Percentiles rank a stretch among this genome's conserved stretches.
Evolutionary conservation across 2,113 vertebrate species (phyloP).

Genomic region (Dasyurus viverrinus): DNA sequence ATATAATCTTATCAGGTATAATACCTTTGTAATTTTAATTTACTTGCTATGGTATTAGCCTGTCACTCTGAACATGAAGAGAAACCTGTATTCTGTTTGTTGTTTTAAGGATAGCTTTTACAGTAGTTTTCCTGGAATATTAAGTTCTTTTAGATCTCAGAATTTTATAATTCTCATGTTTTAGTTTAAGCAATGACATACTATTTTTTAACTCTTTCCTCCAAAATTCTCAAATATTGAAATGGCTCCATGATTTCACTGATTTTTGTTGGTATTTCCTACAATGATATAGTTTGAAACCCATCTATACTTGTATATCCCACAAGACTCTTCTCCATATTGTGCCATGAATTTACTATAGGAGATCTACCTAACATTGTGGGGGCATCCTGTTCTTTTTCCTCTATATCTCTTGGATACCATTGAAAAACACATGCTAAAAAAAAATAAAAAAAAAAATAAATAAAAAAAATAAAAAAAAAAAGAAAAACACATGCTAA

Average conservation of each 20-base stretch:
- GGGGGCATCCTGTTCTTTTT: neutral
- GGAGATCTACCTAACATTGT: neutral
- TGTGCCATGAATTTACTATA: neutral
- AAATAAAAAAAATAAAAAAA: too few species aligned
- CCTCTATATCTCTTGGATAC: neutral
- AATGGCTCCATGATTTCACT: neutral
- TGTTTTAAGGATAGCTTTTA: neutral
- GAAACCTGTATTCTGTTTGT: neutral
- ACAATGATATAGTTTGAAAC: neutral
- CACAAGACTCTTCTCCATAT: neutral
- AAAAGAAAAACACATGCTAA: neutral
- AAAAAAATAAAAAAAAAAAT: too few species aligned
- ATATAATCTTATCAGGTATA: neutral
- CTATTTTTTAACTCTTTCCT: neutral
- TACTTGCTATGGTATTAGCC: neutral
- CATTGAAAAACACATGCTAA: neutral
- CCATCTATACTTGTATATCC: neutral
- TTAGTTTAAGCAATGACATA: neutral
- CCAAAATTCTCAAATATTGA: neutral
- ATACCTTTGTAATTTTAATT: neutral
- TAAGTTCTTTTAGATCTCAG: conserved; percentile 26
- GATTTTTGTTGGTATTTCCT: neutral
- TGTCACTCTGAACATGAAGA: neutral
- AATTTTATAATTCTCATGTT: conserved; percentile 21
- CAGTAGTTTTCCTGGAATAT: neutral